A percentile compares a stretch with the other conserved stretches of the same genome.
These are phyloP conservation scores for Cirrhinus molitorella DNA, from an alignment of 2,797 vertebrate genomes.

Conservation along the genomic window DNA sequence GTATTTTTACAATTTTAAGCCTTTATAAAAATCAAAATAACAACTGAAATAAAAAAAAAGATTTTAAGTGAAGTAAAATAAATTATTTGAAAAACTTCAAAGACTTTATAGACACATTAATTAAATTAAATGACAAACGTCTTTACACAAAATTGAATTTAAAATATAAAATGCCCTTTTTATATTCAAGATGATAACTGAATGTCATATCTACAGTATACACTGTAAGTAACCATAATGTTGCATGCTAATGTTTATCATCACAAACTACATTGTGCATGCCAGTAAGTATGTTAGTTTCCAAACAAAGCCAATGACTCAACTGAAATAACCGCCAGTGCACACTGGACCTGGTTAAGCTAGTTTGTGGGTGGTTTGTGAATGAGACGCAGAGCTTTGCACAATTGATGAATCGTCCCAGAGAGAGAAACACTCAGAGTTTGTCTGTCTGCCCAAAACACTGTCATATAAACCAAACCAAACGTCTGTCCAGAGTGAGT, in stretches of 20 bases:
- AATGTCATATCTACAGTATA: not conserved
- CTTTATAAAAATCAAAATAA: too few species aligned
- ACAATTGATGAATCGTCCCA: not conserved
- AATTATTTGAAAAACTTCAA: too few species aligned
- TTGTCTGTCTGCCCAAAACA: not conserved
- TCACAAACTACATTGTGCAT: not conserved
- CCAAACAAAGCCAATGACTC: not conserved
- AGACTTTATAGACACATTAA: too few species aligned
- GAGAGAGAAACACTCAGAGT: conserved; percentile 7
- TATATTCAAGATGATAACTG: not conserved
- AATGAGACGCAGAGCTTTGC: not conserved
- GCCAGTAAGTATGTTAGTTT: not conserved
- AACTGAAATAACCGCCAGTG: not conserved
- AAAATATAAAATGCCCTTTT: too few species aligned
- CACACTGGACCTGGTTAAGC: not conserved
- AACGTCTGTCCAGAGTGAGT: conserved; percentile 27
- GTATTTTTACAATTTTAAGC: too few species aligned
- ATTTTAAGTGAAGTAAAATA: too few species aligned
- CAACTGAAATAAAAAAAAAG: too few species aligned
- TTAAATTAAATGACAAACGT: too few species aligned
- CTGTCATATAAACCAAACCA: conserved; percentile 28
- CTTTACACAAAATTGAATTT: too few species aligned
- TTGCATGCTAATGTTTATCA: not conserved
- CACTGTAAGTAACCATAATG: not conserved
- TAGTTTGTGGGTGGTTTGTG: not conserved